Conservation (phyloP, 1,140 invertebrate genomes). For the Eriocheir sinensis region DNA sequence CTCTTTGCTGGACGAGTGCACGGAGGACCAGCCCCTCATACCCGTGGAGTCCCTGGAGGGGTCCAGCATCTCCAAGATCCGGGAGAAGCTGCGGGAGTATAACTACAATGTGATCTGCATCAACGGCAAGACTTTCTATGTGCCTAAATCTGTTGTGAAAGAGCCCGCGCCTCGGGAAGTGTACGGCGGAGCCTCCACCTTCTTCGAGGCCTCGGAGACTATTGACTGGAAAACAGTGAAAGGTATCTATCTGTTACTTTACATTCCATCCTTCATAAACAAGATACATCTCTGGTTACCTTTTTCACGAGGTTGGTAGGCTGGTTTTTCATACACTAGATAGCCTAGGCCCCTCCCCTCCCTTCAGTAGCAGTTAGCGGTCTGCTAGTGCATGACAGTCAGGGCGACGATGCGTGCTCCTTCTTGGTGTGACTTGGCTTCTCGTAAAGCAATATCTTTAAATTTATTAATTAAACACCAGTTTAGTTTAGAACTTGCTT, state of each 20-base stretch:
- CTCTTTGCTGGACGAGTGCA: slow-evolving; percentile 65
- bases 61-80: slow-evolving; percentile 63
- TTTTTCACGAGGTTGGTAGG: slow-evolving; percentile 38
- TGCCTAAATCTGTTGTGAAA: slow-evolving; percentile 77
- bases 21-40: slow-evolving; percentile 72
- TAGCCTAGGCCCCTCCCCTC: not conserved
- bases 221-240: slow-evolving; percentile 78
- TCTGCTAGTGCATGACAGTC: slow-evolving; percentile 55
- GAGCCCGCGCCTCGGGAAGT: slow-evolving; percentile 71
- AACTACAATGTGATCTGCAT: slow-evolving; percentile 74
- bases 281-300: not conserved
- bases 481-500: not conserved
- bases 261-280: not conserved
- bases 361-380: slow-evolving; percentile 36
- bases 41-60: slow-evolving; percentile 72
- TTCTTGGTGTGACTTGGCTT: slow-evolving; percentile 59
- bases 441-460: slow-evolving; percentile 28
- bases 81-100: slow-evolving; percentile 71
- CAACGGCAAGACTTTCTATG: slow-evolving; percentile 78
- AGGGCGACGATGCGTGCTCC: slow-evolving; percentile 33
- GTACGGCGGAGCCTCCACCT: slow-evolving; percentile 76
- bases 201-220: slow-evolving; percentile 76
- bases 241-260: slow-evolving; percentile 62
- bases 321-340: not conserved
- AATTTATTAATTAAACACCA: slow-evolving; percentile 9